Conservation (phyloP, 2,113 vertebrate species). For the Oplegnathus fasciatus region DNA sequence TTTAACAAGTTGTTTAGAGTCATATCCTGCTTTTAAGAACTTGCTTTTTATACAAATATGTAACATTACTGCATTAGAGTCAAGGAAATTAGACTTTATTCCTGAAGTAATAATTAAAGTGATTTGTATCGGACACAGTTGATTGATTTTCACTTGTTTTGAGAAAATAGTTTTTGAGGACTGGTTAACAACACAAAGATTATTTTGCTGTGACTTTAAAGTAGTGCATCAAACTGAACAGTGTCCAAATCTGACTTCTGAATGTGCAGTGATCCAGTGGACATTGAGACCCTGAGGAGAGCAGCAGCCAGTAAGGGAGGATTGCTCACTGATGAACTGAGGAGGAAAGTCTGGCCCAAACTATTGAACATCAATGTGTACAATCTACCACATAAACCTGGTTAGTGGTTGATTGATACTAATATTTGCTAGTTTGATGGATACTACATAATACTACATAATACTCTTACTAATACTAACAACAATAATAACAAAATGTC, state of each 20-base stretch:
- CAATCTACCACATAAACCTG: conserved; percentile 82
- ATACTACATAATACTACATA: too few species aligned
- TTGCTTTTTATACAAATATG: neutral
- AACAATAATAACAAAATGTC: neutral
- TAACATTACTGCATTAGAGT: neutral
- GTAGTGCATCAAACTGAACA: neutral
- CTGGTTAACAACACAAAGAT: neutral
- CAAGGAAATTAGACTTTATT: neutral
- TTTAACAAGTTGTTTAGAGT: too few species aligned
- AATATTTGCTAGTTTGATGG: neutral
- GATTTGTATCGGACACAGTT: neutral
- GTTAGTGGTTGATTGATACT: conserved; percentile 51
- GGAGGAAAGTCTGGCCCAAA: conserved; percentile 85
- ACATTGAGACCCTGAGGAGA: conserved; percentile 84
- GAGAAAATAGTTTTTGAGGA: neutral
- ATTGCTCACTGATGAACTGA: conserved; percentile 83
- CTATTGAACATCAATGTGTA: conserved; percentile 85
- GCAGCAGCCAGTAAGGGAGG: conserved; percentile 86
- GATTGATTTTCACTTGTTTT: neutral
- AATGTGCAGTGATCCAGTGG: conserved; percentile 84
- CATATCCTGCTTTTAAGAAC: neutral
- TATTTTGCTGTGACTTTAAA: neutral
- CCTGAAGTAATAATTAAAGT: too few species aligned
- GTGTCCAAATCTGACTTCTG: conserved; percentile 40
- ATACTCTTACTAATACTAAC: neutral